Base-by-base conservation (phyloP, 2,888 invertebrate genomes). In the Monoplex corrugatus region DNA sequence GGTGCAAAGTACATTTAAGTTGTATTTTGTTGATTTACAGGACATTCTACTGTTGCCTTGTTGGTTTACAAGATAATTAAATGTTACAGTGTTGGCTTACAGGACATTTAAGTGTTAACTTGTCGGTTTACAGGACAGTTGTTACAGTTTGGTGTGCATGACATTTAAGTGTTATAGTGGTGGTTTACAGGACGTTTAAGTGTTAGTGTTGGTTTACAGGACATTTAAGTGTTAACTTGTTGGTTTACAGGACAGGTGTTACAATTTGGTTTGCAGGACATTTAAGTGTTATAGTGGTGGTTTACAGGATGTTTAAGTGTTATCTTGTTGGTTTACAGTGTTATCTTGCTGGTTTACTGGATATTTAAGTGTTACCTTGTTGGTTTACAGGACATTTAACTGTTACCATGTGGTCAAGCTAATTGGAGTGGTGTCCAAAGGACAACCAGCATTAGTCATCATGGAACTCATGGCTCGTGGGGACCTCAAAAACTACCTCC, bases 401-500 rank as follows among this genome's bases (percentile, higher is more conserved):
- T 98, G 98, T 91, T 98, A 98, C 96, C 97, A 98, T 95, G 98
- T 99, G 91, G 99, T 99, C 6, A 97, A 97, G 89, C 97, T 99
- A 92, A 96, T 99, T 94, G 99, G 99, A 87, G 99, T 99, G 44
- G 99, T 99, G 89, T 99, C 99, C 0, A 97, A 98, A 91, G 98
- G 98, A 0, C 98, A 98, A 96, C 99, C 99, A 75, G 98, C 98
- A 0, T 97, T 98, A 87, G 99, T 99, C 0, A 97, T 99, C 75
- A 99, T 99, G 99, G 99, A 99, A 96, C 97, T 99, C 91, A 99
- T 99, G 99, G 97, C 97, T 90, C 97, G 97, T 93, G 99, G 99
- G 0, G 99, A 99, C 97, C 97, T 99, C 90, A 99, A 99, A 96
- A 97, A 98, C 0, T 99, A 98, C 96, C 97, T 99, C 93, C 97